These are phyloP conservation scores for Paracentrotus lividus DNA, from an alignment of 53 echinoderm and acorn worm species.

Conservation along the genomic window DNA sequence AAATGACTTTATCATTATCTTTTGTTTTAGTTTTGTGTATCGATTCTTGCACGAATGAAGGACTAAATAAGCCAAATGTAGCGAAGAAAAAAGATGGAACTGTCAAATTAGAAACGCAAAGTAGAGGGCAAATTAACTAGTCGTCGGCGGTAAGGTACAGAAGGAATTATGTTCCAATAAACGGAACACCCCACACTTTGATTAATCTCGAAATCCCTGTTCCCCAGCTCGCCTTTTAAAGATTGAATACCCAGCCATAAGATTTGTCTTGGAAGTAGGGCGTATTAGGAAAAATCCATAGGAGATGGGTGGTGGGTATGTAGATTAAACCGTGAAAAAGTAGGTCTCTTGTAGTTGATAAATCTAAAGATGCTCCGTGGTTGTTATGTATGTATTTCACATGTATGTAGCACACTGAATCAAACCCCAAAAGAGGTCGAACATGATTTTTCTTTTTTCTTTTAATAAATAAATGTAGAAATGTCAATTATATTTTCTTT, in stretches of 20 bases:
- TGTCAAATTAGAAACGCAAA: not conserved
- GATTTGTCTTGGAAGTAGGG: not conserved
- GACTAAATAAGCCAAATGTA: too few species aligned
- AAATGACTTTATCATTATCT: too few species aligned
- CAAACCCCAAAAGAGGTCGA: too few species aligned
- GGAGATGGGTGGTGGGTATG: not conserved
- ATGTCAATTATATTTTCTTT: too few species aligned
- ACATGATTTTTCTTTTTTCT: too few species aligned
- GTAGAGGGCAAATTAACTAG: not conserved
- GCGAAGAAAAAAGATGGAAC: not conserved
- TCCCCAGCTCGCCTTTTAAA: not conserved
- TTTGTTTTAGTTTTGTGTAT: too few species aligned
- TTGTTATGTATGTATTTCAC: too few species aligned
- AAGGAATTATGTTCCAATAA: not conserved
- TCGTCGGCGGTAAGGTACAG: not conserved
- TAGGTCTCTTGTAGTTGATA: not conserved
- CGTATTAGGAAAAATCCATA: not conserved
- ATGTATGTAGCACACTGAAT: too few species aligned
- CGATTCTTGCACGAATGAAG: too few species aligned
- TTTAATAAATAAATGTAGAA: too few species aligned
- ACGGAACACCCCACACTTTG: not conserved
- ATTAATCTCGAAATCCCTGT: not conserved
- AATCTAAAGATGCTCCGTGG: too few species aligned
- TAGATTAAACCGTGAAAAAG: not conserved
- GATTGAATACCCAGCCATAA: not conserved